phyloP scores from a whole-genome alignment of 2,888 invertebrate genomes.

The Xestia rhomboidea region DNA sequence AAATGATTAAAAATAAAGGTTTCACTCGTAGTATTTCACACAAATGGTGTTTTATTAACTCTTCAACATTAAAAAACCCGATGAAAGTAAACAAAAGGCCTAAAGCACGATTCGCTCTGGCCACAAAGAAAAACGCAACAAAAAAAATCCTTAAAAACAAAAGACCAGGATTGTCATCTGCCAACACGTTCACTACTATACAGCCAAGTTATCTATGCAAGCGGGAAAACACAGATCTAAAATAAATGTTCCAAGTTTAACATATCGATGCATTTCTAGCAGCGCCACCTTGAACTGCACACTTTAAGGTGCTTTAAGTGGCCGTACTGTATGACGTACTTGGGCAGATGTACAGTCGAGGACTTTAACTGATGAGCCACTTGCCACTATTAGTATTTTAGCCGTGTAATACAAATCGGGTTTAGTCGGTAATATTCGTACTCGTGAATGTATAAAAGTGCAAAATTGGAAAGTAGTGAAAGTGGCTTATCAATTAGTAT shows the following conservation, averaged over 20 bases:
- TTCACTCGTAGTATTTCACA: constrained; percentile 10
- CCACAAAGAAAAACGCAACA: background rate
- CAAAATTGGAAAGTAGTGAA: too few relatives aligned
- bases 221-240: background rate
- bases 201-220: background rate
- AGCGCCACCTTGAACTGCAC: background rate
- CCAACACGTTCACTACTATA: background rate
- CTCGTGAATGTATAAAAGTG: too few relatives aligned
- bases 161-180: background rate
- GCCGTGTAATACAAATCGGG: too few relatives aligned
- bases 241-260: background rate
- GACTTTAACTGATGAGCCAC: too few relatives aligned
- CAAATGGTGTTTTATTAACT: constrained; percentile 29
- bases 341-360: too few relatives aligned
- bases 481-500: too few relatives aligned
- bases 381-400: too few relatives aligned
- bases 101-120: background rate
- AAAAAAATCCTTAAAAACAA: background rate
- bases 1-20: constrained; percentile 30
- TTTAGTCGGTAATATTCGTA: too few relatives aligned
- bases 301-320: background rate
- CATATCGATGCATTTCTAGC: background rate
- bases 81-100: background rate
- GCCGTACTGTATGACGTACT: background rate
- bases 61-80: background rate